phyloP scores from a whole-genome alignment of 2,797 vertebrate species.

The Crotalus adamanteus region DNA sequence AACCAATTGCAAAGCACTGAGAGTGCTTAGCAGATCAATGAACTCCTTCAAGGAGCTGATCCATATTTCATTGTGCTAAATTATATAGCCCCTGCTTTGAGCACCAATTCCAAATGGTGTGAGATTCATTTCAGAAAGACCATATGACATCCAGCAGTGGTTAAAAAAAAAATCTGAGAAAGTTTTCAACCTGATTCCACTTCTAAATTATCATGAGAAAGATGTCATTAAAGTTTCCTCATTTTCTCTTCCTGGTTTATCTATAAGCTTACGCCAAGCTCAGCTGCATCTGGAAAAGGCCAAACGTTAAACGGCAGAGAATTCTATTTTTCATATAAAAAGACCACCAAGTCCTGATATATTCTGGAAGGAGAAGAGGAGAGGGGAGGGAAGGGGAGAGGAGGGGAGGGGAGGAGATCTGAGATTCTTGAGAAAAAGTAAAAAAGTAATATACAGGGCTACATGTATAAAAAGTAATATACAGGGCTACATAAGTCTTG shows the following conservation, averaged over 20 bases:
- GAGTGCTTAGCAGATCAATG: constrained; percentile 15
- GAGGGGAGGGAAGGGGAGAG: too few relatives aligned
- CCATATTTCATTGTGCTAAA: background rate
- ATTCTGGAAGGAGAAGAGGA: background rate
- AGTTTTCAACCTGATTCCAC: background rate
- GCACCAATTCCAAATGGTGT: constrained; percentile 1
- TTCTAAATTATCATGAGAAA: constrained; percentile 2
- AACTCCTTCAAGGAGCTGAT: background rate
- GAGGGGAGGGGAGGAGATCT: too few relatives aligned
- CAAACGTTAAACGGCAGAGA: background rate
- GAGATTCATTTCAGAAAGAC: background rate
- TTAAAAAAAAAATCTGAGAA: background rate
- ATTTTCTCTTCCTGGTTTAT: background rate
- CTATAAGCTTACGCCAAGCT: background rate
- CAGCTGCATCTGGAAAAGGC: background rate
- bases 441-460: background rate
- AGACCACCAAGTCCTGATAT: background rate
- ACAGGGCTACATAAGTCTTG: background rate
- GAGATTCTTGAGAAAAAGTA: background rate
- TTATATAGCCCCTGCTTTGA: constrained; percentile 2
- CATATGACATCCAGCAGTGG: background rate
- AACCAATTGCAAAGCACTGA: background rate
- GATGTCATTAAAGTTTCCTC: background rate
- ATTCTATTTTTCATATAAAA: background rate
- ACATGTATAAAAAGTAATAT: background rate